Conservation (phyloP, 2,888 invertebrate species). For the Lottia gigantea region DNA sequence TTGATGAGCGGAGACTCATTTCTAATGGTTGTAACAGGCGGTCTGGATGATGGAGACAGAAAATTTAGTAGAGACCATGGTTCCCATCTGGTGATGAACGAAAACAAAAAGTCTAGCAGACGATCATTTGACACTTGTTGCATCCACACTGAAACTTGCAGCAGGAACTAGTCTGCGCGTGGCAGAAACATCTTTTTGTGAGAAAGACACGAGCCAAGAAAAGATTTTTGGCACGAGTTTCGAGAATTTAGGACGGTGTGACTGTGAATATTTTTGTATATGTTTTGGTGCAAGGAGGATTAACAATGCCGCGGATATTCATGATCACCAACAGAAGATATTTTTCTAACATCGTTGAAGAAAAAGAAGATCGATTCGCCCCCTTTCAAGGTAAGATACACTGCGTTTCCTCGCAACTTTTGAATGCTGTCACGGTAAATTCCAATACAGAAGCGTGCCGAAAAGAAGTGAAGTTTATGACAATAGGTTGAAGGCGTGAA, state of each 20-base stretch:
- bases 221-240: constrained; percentile 3
- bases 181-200: background rate
- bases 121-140: constrained; percentile 23
- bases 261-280: background rate
- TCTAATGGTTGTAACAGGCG: constrained; percentile 8
- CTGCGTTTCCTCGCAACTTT: too few species aligned
- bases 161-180: constrained; percentile 2
- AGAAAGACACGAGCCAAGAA: background rate
- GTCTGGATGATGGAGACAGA: background rate
- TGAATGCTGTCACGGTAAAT: too few species aligned
- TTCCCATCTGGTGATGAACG: constrained; percentile 17
- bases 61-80: background rate
- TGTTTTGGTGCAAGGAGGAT: constrained; percentile 11
- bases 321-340: constrained; percentile 76
- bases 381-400: constrained; percentile 15
- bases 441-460: too few species aligned
- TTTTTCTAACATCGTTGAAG: constrained; percentile 18
- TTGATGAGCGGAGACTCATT: constrained; percentile 9
- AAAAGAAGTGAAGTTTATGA: too few species aligned
- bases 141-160: constrained; percentile 7
- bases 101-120: constrained; percentile 19
- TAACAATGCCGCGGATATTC: constrained; percentile 75
- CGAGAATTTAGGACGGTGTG: background rate
- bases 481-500: too few species aligned
- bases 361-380: constrained; percentile 13